phyloP scores from a whole-genome alignment of 92 coral and sea anemone species.

The Actinostola sp. region DNA sequence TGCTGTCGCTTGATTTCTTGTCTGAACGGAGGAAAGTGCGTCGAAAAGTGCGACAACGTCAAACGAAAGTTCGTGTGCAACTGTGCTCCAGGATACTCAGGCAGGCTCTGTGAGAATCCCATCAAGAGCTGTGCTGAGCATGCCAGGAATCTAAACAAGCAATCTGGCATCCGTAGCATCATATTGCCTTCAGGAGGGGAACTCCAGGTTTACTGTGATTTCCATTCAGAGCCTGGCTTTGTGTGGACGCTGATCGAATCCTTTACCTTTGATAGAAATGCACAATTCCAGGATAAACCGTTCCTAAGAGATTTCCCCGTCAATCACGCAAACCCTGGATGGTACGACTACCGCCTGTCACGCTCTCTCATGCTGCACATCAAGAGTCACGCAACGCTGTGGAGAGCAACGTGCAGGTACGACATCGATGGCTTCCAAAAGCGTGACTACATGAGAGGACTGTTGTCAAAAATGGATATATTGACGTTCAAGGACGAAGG shows the following conservation, averaged over 20 bases:
- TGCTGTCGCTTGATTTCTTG: constrained; percentile 25
- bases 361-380: constrained; percentile 22
- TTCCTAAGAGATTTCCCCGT: constrained; percentile 25
- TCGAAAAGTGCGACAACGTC: constrained; percentile 31
- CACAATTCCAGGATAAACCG: not conserved
- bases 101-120: constrained; percentile 26
- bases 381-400: constrained; percentile 17
- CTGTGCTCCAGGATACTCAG: constrained; percentile 24
- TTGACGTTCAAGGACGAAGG: not conserved
- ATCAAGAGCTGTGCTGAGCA: constrained; percentile 7
- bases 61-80: constrained; percentile 26
- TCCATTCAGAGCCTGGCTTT: constrained; percentile 14
- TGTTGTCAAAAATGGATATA: constrained; percentile 2
- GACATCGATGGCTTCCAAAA: constrained; percentile 23
- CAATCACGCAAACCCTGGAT: constrained; percentile 27
- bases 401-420: constrained; percentile 40
- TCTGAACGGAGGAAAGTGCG: constrained; percentile 31
- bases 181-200: constrained; percentile 5
- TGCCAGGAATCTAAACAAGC: not conserved
- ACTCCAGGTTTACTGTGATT: constrained; percentile 27
- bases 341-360: constrained; percentile 50
- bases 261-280: constrained; percentile 6
- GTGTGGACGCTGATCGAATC: constrained; percentile 46
- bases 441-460: constrained; percentile 23
- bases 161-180: constrained; percentile 25